Evolutionary conservation across 2,113 vertebrate genomes (phyloP).

Genomic region (Gobio gobio): DNA sequence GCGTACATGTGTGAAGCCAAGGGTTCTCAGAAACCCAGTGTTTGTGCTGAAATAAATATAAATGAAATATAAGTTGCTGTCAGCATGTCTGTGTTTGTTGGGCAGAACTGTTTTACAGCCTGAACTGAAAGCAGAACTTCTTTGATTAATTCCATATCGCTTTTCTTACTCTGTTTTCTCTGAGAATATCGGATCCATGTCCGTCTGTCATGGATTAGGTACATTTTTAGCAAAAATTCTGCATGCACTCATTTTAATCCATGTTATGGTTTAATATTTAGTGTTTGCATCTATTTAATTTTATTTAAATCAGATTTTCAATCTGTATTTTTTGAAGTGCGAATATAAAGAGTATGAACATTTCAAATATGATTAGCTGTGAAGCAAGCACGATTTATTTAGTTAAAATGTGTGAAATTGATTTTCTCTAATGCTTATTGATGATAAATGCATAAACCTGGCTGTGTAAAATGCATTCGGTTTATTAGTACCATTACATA

Average conservation of each 20-base stretch:
- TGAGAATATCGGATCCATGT: background rate
- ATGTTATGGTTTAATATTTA: background rate
- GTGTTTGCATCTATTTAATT: background rate
- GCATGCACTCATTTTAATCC: background rate
- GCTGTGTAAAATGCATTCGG: background rate
- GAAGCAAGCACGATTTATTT: background rate
- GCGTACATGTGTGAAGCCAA: background rate
- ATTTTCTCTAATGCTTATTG: background rate
- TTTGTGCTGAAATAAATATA: background rate
- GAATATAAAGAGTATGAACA: background rate
- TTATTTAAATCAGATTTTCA: background rate
- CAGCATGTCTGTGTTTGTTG: background rate
- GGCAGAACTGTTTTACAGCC: background rate
- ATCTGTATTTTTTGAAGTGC: background rate
- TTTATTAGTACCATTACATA: background rate
- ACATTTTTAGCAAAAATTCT: background rate
- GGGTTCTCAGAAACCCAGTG: background rate
- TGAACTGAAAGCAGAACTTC: background rate
- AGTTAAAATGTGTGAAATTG: background rate
- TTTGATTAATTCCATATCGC: background rate
- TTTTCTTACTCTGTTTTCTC: background rate
- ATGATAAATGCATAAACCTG: background rate
- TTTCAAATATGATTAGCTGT: background rate
- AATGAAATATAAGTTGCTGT: background rate
- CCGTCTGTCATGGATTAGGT: background rate